A percentile compares a stretch with the other conserved stretches of the same genome.
Evolutionary conservation across 2,113 vertebrate genomes (phyloP).

Genomic region (Motacilla tschutschensis): DNA sequence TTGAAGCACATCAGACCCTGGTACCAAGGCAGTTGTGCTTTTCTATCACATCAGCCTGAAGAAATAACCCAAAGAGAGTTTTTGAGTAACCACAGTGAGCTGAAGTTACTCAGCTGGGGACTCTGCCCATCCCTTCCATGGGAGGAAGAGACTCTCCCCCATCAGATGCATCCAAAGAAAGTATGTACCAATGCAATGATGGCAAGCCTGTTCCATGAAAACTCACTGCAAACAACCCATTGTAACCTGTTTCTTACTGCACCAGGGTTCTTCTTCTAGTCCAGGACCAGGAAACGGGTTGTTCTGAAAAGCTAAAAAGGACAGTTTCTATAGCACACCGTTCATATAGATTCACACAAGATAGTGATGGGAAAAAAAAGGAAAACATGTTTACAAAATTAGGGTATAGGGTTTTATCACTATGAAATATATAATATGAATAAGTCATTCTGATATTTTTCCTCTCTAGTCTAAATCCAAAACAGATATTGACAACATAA

Average conservation of each 20-base stretch:
- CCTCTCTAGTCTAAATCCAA: neutral
- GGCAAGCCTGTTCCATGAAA: neutral
- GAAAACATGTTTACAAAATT: neutral
- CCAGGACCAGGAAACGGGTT: neutral
- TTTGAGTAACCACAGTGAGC: neutral
- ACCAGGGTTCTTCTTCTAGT: neutral
- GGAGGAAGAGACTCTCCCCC: neutral
- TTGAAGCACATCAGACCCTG: neutral
- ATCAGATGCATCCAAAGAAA: neutral
- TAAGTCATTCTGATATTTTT: neutral
- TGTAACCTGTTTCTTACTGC: neutral
- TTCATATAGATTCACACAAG: neutral
- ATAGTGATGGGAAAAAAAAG: rapidly evolving
- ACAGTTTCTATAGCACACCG: neutral
- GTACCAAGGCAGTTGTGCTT: neutral
- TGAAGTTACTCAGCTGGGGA: neutral
- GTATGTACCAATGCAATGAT: rapidly evolving
- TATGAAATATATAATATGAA: neutral
- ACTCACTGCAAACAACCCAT: neutral
- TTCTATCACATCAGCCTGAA: neutral
- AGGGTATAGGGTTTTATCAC: neutral
- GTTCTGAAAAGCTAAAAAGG: neutral
- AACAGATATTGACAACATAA: neutral
- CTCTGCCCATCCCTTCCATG: neutral
- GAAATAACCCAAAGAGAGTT: neutral